Conservation (phyloP, 2,113 vertebrate species). For the Dendrocopos noguchii region DNA sequence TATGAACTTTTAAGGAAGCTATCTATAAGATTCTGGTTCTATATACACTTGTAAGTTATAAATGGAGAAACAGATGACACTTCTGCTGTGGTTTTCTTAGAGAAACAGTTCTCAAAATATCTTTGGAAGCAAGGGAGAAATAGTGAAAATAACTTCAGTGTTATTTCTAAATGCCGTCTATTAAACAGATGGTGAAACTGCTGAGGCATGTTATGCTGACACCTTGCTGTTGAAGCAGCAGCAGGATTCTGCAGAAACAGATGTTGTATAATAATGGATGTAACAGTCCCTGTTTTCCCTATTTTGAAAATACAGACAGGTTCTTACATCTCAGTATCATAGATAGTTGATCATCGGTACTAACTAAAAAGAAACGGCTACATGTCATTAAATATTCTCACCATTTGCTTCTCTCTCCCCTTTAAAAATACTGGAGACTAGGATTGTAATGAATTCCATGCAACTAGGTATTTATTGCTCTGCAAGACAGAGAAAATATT, state of each 20-base stretch:
- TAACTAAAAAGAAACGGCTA: neutral
- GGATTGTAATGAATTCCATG: neutral
- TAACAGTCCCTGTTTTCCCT: neutral
- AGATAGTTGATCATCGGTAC: neutral
- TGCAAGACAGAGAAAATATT: neutral
- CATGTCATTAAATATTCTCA: neutral
- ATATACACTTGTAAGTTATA: neutral
- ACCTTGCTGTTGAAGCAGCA: conserved; percentile 18
- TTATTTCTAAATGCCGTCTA: neutral
- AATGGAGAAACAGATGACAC: neutral
- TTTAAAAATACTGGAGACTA: neutral
- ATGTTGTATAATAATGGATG: neutral
- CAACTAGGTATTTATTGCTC: neutral
- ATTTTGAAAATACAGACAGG: neutral
- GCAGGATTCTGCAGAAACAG: neutral
- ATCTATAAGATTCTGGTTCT: neutral
- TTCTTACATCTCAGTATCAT: neutral
- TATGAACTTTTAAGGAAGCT: neutral
- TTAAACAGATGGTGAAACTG: conserved; percentile 44
- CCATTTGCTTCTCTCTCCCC: neutral
- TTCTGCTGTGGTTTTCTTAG: neutral
- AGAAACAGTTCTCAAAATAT: neutral
- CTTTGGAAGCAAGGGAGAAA: conserved; percentile 8
- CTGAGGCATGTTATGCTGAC: conserved; percentile 29
- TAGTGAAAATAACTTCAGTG: neutral